Evolutionary conservation across 2,113 vertebrate genomes (phyloP), one percentile per base, ranked within the genome.

Genomic region (Vireo altiloquus): DNA sequence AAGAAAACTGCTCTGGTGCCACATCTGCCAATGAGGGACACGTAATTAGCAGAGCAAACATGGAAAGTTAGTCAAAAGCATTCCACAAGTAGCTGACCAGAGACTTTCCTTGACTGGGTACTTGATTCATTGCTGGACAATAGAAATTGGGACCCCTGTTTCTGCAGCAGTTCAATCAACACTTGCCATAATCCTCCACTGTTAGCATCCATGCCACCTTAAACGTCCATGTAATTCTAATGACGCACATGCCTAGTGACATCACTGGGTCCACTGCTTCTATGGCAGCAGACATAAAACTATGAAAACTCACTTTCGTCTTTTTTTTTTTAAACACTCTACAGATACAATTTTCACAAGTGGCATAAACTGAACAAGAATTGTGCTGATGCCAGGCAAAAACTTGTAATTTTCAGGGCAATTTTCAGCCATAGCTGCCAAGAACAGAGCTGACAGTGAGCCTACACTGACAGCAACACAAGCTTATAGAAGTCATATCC

Each of bases 71-170:
- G 59, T 9, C 16, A 75, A 47, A 60, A 68, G 33, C 31, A 46
- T 22, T 63, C 42, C 44, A 39, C 15, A 42, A 54, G 68, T 4
- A 72, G 33, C 1, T 33, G 33, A 81, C 25, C 13, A 44, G 23
- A 37, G 23, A 35, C 20, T 22, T 71, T 70, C 61, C 42, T 27
- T 82, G n/a, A 60, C 17, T 49, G 11, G 10, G 13, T 46, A 71
- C 18, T 23, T 28, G 20, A 72, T 16, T 50, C 14, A 68, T 11
- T 1, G 1, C 40, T 35, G 46, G 13, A 56, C 0, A 0, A 64
- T 0, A 80, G 21, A 70, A 60, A 77, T 69, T 6, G 2, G 15
- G 18, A 39, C 52, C 72, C 35, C 15, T 24, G 27, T 46, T 56
- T 69, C 28, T 79, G 61, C 57, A 80, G 28, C 59, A 56, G 27